Base-by-base conservation (phyloP, 2,888 invertebrate species). In the Adelphocoris suturalis region DNA sequence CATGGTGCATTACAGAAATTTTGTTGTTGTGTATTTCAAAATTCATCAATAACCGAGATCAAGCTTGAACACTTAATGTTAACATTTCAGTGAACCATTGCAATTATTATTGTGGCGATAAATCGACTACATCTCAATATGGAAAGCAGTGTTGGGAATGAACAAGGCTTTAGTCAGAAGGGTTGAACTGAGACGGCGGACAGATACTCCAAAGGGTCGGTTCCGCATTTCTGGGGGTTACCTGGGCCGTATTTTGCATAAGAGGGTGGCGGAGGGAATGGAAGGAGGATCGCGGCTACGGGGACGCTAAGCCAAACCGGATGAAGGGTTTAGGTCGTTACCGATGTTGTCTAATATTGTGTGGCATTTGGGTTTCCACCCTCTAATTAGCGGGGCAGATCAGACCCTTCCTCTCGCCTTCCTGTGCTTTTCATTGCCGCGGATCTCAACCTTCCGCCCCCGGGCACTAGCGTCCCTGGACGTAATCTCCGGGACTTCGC, bases 251-350 rank as follows among this genome's bases (percentile, higher is more conserved):
- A 68, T 68, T 68, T 68, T 68, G 68, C 68, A 68, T 68, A 68
- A 23, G 68, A 68, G 68, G 68, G 19, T 9, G 0, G 27, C 2
- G 23, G 68, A 23, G 19, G 23, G 68, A 27, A 52, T 2, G 52
- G 16, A 52, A 16, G 52, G 16, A 61, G 68, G 68, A 68, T 68
- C 68, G 68, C 23, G 68, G 68, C 68, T 61, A 23, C 68, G 9
- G 68, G 23, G 19, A 82, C 82, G 52, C 13, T 27, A 47, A 82
- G 82, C 82, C 47, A 52, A 82, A 82, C 82, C 82, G 82, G 82
- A 82, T 82, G 82, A 48, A 82, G 82, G 82, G 82, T 82, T 82
- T 82, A 82, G 82, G 82, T 82, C 82, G 82, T 82, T 82, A 82
- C 82, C 82, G 82, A 82, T 82, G 82, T 82, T 82, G 82, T 82